Base-by-base conservation (phyloP, 2,113 vertebrate species). In the Macrotis lagotis region DNA sequence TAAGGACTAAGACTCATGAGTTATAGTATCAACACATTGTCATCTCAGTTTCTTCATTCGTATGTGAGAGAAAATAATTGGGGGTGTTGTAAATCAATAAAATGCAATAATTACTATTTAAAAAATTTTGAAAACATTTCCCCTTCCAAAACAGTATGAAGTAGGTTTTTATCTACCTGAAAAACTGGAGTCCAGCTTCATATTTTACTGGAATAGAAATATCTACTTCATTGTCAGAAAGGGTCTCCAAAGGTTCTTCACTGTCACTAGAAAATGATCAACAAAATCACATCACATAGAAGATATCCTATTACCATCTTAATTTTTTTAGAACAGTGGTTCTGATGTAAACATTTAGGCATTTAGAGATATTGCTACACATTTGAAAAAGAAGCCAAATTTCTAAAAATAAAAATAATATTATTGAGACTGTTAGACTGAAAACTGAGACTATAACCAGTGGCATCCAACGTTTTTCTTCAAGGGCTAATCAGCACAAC, bases 141-240 rank as follows among this genome's bases (percentile, higher is more conserved):
- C 66, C 66, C 16, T 83, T 44, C 44, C n/a, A 83, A 83, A 83
- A 83, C 6, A 83, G 37, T 44, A 50, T 90, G 37, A 74, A 31
- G 90, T 3, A 26, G 3, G 0, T 51, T 16, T 91, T 11, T 49
- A 98, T 98, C 97, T 98, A 99, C 99, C 98, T 99, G 98, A 97
- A 98, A 98, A 99, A 99, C 92, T 98, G 98, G 92, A 99, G 97
- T 95, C 98, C 98, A 22, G 98, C 98, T 98, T 99, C 98, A 24
- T 99, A 99, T 97, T 99, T 99, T 91, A 99, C 98, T 74, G 99
- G 99, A 95, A 99, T 99, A 95, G 98, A 98, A 96, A 99, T 98
- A 0, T 97, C 97, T 90, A 98, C 98, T 90, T 92, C 97, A 98
- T 99, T 99, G 96, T 99, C 99, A 48, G 49, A 26, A 91, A 99